These are phyloP conservation scores for Diuraphis noxia DNA, from an alignment of 1,140 invertebrate species.

Conservation along the genomic window DNA sequence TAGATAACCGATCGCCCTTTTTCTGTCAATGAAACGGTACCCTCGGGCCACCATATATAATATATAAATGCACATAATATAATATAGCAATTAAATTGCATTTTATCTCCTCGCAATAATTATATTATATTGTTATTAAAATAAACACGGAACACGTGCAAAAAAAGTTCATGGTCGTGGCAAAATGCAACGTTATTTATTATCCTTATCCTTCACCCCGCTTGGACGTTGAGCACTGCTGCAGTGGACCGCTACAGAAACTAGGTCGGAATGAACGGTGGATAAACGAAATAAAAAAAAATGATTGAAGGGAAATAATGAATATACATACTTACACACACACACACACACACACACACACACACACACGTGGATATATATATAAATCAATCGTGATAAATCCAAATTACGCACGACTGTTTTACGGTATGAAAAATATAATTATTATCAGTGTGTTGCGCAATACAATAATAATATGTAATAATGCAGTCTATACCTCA, in stretches of 20 bases:
- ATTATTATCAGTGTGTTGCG: constrained; percentile 4
- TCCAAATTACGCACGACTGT: constrained; percentile 25
- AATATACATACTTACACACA: neutral
- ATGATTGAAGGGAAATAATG: constrained; percentile 11
- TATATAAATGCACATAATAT: neutral
- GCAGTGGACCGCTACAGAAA: neutral
- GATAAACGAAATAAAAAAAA: constrained; percentile 15
- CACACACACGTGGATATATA: neutral
- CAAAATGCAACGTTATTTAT: neutral
- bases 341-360: neutral
- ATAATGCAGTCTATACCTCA: neutral
- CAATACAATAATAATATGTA: neutral
- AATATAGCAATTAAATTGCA: neutral
- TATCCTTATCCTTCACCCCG: constrained; percentile 35
- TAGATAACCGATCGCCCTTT: constrained; percentile 5
- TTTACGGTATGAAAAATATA: neutral
- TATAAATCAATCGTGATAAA: constrained; percentile 23
- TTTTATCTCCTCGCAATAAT: neutral
- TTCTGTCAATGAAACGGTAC: neutral
- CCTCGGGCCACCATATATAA: constrained; percentile 3
- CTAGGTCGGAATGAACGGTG: neutral
- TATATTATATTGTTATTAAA: constrained; percentile 11
- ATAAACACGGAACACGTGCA: constrained; percentile 22
- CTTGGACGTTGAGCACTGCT: neutral
- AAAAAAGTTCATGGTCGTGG: constrained; percentile 25